Base-by-base conservation (phyloP, 2,113 vertebrate species). In the Cavia aperea region DNA sequence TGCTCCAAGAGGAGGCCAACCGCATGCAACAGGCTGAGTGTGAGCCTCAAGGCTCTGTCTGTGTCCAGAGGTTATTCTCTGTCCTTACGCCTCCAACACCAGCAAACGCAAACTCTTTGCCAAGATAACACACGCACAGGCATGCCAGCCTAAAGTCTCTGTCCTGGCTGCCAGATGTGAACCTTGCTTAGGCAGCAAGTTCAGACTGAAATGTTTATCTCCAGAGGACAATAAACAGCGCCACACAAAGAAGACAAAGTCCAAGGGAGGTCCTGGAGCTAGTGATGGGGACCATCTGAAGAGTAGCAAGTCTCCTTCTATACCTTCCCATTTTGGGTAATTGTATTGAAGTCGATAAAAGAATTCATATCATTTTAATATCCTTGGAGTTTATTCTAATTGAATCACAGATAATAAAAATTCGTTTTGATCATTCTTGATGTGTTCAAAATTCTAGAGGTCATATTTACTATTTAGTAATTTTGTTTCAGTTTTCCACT, bases 401-500 rank as follows among this genome's bases (percentile, higher is more conserved):
- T 31, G 5, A 88, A 93, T 92, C 29, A 84, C 51, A n/a, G 94
- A 85, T 78, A 90, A 81, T 66, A 92, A 93, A 19, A 77, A 60
- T 46, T 94, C 75, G 94, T 79, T 88, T 51, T 93, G 18, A 70
- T 39, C 60, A 83, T 77, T 89, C 89, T 87, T 77, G 15, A 78
- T 82, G 85, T 18, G 65, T 60, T 91, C 60, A 95, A 93, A 95
- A 95, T 85, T 77, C 83, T 90, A 96, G 83, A 91, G 9, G 56
- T 62, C 66, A 72, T 81, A 70, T 88, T 94, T 90, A 91, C 66
- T 81, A 79, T 66, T 91, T 87, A 90, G 60, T 29, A 75, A 90
- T 92, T 83, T 78, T 56, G 81, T 94, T 87, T 82, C 81, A 54
- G 49, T 88, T 86, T 85, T 43, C 73, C 68, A 84, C n/a, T 82